Conservation (phyloP, 2,797 vertebrate genomes). For the Macrochelys suwanniensis region DNA sequence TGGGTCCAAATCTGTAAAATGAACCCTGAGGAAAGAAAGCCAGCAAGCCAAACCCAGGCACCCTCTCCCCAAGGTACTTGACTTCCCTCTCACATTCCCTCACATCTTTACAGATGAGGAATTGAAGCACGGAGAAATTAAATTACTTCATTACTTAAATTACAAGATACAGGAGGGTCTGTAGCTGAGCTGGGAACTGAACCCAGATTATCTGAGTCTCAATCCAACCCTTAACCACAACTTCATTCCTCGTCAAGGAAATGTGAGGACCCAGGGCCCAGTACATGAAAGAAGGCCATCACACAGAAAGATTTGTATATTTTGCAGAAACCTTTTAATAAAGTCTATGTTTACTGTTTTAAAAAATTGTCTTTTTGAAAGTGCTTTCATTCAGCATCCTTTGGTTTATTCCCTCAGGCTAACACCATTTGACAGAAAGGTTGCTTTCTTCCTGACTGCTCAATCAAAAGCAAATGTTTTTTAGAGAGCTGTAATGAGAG, state of each 20-base stretch:
- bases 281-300: background rate
- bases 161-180: background rate
- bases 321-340: background rate
- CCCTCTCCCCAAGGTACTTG: background rate
- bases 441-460: background rate
- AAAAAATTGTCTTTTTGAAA: background rate
- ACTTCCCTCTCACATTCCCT: background rate
- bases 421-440: background rate
- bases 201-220: background rate
- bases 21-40: background rate
- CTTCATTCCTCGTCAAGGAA: background rate
- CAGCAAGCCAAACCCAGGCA: background rate
- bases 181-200: background rate
- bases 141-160: background rate
- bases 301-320: rapidly evolving
- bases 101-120: background rate
- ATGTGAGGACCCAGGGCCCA: rapidly evolving
- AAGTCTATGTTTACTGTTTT: background rate
- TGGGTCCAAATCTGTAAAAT: background rate
- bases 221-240: background rate
- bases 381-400: background rate
- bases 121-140: background rate
- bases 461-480: background rate
- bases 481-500: background rate
- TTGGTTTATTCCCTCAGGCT: background rate